Base-by-base conservation (phyloP, 2,797 vertebrate species). In the Fistularia commersonii region DNA sequence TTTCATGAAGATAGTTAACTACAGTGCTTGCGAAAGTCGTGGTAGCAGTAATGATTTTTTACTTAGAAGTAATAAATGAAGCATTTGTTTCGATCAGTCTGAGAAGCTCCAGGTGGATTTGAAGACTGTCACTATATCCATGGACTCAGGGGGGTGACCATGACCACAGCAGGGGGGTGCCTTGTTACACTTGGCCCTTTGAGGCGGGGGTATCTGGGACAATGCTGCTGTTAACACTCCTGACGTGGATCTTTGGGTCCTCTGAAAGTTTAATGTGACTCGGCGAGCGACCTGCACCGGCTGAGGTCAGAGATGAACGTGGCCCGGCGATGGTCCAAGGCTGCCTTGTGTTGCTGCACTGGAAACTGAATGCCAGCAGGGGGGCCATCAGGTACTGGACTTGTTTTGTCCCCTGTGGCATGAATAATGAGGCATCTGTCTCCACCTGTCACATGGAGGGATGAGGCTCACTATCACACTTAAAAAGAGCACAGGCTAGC, bases 221-320 rank as follows among this genome's bases (percentile, higher is more conserved):
- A 90, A 90, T 85, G 80, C 62, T 68, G 75, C 82, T 89, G 88
- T 88, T 88, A 84, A 87, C 88, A 82, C 86, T 77, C 68, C 73
- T 79, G 83, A 86, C 69, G 72, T 76, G 80, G 86, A 88, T 80
- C 88, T 89, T 89, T 89, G 86, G 86, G 82, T 74, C 69, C 86
- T 79, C 87, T 90, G 79, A 89, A 90, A 82, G 50, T 88, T 90
- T 89, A 86, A 90, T 90, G 86, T 84, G 86, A 88, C 74, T 86
- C 79, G 69, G 81, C 51, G 12, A 82, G 84, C 78, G 78, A 85
- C 81, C 86, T 85, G 81, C 75, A 33, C 79, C 72, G 33, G 6
- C 69, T 52, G 82, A 89, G 86, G 89, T 90, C 89, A 90, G 89
- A 90, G 84, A 90, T 89, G 89, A 89, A 68, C 75, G 15, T 50